These are phyloP conservation scores for Thalassarche chlororhynchos DNA, from an alignment of 2,113 vertebrate genomes.

Conservation along the genomic window DNA sequence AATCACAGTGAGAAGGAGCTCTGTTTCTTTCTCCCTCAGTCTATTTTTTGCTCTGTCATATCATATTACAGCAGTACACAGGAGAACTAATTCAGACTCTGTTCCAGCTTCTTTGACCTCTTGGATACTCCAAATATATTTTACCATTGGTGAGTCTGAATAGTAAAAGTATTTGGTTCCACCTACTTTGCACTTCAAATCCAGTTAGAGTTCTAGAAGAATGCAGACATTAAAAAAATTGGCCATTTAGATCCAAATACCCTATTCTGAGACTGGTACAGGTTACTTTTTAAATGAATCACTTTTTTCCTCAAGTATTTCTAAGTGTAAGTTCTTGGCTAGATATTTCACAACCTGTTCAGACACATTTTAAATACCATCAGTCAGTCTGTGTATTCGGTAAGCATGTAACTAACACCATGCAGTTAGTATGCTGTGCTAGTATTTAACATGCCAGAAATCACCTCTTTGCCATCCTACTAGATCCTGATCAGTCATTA, in stretches of 20 bases:
- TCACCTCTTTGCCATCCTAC: background rate
- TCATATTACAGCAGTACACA: slow-evolving; percentile 22
- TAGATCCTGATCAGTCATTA: background rate
- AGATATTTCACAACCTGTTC: slow-evolving; percentile 25
- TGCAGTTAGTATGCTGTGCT: background rate
- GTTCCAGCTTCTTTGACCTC: slow-evolving; percentile 12
- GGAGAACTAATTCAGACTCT: background rate
- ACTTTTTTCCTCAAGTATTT: background rate
- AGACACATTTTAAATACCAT: background rate
- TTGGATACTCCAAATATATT: slow-evolving; percentile 21
- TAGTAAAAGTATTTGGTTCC: slow-evolving; percentile 18
- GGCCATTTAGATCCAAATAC: background rate
- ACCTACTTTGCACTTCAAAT: slow-evolving; percentile 30
- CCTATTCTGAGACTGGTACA: background rate
- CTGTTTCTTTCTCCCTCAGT: background rate
- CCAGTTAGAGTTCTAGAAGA: slow-evolving; percentile 8
- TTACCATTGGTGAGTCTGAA: background rate
- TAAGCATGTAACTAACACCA: background rate
- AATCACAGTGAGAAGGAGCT: background rate
- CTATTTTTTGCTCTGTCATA: background rate
- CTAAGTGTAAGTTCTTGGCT: background rate
- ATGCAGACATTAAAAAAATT: background rate
- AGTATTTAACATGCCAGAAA: background rate
- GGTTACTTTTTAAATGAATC: background rate
- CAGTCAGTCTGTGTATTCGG: background rate